phyloP scores from a whole-genome alignment of 2,797 vertebrate genomes.

The Thamnophis elegans region DNA sequence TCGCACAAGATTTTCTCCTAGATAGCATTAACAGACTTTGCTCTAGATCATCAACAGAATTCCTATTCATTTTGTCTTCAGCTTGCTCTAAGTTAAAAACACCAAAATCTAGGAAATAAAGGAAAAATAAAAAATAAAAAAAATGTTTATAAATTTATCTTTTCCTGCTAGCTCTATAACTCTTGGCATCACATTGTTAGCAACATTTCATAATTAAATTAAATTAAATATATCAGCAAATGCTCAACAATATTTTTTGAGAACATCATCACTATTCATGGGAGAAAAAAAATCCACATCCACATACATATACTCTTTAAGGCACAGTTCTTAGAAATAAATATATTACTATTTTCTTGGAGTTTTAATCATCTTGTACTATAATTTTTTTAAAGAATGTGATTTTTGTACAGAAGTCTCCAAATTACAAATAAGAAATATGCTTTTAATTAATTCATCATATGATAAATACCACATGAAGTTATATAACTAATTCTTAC shows the following conservation, averaged over 20 bases:
- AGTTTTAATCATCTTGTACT: not conserved
- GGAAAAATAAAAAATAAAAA: not conserved
- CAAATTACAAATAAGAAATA: not conserved
- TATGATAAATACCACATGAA: not conserved
- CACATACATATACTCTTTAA: not conserved
- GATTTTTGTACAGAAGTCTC: not conserved
- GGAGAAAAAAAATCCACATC: not conserved
- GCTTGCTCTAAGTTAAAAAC: constrained; percentile 82
- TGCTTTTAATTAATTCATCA: not conserved
- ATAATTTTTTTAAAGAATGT: rapidly evolving
- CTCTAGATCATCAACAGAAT: constrained; percentile 82
- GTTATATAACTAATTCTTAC: constrained; percentile 62
- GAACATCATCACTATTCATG: rapidly evolving
- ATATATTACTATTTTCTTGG: not conserved
- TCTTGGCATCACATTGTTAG: not conserved
- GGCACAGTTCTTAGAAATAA: not conserved
- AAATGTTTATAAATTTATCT: not conserved
- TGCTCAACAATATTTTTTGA: not conserved
- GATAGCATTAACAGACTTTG: constrained; percentile 86
- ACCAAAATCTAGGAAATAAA: constrained; percentile 82
- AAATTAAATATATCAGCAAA: not conserved
- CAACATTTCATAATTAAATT: not conserved
- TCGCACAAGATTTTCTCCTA: constrained; percentile 67
- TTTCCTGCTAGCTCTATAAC: not conserved
- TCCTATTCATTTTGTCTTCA: constrained; percentile 74